Percentiles rank a stretch among this genome's conserved stretches.
Conservation (phyloP, 2,888 invertebrate genomes). For the Acanthopleura granulata region DNA sequence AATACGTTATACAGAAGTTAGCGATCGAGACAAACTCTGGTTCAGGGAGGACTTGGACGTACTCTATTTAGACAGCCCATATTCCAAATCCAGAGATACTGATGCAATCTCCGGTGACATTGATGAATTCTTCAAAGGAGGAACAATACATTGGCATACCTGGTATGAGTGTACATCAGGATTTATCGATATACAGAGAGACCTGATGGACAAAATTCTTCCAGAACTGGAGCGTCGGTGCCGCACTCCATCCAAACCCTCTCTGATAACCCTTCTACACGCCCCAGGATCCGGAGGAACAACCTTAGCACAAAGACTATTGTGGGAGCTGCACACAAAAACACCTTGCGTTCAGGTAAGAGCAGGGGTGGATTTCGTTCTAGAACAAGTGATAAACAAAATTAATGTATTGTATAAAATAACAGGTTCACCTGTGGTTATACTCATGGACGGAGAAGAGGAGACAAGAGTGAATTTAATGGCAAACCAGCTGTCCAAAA, state of each 20-base stretch:
- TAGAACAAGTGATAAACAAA: slow-evolving; percentile 29
- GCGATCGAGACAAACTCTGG: slow-evolving; percentile 31
- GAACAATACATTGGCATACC: slow-evolving; percentile 39
- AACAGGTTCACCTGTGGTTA: slow-evolving; percentile 35
- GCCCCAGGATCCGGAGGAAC: slow-evolving; percentile 46
- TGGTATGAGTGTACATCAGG: slow-evolving; percentile 36
- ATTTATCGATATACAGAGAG: slow-evolving; percentile 39
- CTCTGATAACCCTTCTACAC: slow-evolving; percentile 36
- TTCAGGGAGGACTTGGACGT: slow-evolving; percentile 38
- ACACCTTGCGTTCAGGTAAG: slow-evolving; percentile 41
- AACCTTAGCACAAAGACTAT: slow-evolving; percentile 40
- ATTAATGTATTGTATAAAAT: slow-evolving; percentile 35
- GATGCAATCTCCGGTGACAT: slow-evolving; percentile 33
- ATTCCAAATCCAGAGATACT: slow-evolving; percentile 20
- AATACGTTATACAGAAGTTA: slow-evolving; percentile 16
- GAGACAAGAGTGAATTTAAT: slow-evolving; percentile 35
- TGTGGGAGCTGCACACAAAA: slow-evolving; percentile 37
- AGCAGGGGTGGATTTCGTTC: slow-evolving; percentile 25
- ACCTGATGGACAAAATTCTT: slow-evolving; percentile 25
- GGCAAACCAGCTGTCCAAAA: slow-evolving; percentile 22
- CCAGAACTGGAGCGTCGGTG: slow-evolving; percentile 23
- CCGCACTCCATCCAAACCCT: slow-evolving; percentile 29
- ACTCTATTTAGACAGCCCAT: slow-evolving; percentile 32
- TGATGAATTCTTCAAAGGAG: slow-evolving; percentile 42
- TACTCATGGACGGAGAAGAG: slow-evolving; percentile 44